These are phyloP conservation scores for Xestia sexstrigata DNA, from an alignment of 2,888 invertebrate genomes.

Conservation along the genomic window DNA sequence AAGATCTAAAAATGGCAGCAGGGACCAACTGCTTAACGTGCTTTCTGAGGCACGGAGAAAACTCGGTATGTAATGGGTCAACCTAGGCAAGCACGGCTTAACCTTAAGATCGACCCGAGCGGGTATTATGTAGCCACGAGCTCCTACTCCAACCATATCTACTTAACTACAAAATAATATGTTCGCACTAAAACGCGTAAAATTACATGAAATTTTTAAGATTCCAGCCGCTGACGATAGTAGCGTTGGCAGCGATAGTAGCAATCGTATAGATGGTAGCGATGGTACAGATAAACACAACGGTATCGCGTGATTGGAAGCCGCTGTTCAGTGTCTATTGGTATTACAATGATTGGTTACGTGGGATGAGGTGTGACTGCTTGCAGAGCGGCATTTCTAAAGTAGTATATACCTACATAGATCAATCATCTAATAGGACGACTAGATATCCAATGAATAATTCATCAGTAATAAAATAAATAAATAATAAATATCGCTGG, in stretches of 20 bases:
- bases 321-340: constrained; percentile 51
- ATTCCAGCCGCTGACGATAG: constrained; percentile 39
- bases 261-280: constrained; percentile 18
- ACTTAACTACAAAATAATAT: no score
- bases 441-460: background rate
- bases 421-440: background rate
- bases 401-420: background rate
- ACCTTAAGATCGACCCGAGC: no score
- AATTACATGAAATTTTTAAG: constrained; percentile 49
- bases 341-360: constrained; percentile 62
- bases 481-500: no score
- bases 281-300: constrained; percentile 68
- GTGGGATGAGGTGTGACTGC: constrained; percentile 4
- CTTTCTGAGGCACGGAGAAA: no score
- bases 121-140: background rate
- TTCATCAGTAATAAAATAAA: no score
- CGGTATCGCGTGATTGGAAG: constrained; percentile 73
- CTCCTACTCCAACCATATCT: no score
- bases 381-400: background rate
- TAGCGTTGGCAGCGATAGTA: background rate
- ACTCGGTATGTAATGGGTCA: no score
- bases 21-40: no score
- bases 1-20: no score
- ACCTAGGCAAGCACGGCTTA: no score
- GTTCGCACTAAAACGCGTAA: constrained; percentile 39